These are phyloP conservation scores for Drosophila diplacantha DNA, from an alignment of 2,888 invertebrate species.

Conservation along the genomic window DNA sequence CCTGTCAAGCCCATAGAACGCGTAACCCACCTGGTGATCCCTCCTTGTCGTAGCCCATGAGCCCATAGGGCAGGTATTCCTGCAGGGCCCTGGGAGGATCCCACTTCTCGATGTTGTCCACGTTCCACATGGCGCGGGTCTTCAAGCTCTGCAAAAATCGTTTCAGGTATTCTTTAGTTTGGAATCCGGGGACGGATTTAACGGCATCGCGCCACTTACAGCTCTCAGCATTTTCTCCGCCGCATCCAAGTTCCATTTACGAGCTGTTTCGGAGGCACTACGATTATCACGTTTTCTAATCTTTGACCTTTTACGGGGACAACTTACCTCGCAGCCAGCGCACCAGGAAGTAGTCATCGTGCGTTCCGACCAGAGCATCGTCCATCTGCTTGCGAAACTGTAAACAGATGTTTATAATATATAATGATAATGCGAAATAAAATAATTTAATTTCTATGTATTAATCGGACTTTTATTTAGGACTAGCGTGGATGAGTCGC, in stretches of 20 bases:
- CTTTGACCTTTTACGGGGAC: neutral
- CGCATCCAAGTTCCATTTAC: constrained; percentile 91
- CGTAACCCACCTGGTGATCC: constrained; percentile 82
- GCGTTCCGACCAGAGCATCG: constrained; percentile 84
- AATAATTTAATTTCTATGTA: neutral
- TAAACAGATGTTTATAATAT: constrained; percentile 27
- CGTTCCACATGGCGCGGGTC: constrained; percentile 81
- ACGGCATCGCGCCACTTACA: constrained; percentile 79
- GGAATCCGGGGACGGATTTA: neutral
- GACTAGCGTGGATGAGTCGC: neutral
- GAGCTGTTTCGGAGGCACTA: constrained; percentile 78
- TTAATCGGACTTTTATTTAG: neutral
- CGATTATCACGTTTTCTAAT: constrained; percentile 5
- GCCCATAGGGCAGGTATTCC: constrained; percentile 88
- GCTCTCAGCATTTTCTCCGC: constrained; percentile 94
- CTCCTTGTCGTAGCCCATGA: constrained; percentile 88
- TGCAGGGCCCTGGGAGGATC: constrained; percentile 83
- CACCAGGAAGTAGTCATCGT: constrained; percentile 87
- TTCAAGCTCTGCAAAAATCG: constrained; percentile 63
- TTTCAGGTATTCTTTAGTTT: neutral
- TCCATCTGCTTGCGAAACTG: constrained; percentile 86
- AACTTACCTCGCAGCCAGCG: constrained; percentile 88
- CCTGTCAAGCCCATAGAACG: neutral
- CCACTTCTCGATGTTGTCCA: constrained; percentile 85
- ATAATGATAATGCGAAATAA: neutral